Conservation (phyloP, 2,888 invertebrate species). For the Andrena praecox region DNA sequence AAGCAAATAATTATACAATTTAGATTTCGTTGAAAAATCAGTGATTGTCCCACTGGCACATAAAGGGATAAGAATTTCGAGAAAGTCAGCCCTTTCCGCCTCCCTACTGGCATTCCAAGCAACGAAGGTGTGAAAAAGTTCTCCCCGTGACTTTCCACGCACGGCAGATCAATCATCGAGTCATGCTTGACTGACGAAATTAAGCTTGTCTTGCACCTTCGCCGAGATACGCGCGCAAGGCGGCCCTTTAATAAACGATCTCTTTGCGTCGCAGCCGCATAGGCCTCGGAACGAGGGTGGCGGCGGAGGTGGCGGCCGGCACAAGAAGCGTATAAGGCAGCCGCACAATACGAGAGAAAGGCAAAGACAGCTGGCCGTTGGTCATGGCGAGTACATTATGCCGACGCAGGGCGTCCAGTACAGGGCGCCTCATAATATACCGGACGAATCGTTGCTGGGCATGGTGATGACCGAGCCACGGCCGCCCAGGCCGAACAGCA, state of each 20-base stretch:
- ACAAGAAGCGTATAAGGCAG: conserved; percentile 93
- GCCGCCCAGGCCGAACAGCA: conserved; percentile 94
- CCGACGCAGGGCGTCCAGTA: conserved; percentile 88
- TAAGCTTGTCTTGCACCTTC: conserved; percentile 71
- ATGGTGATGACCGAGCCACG: conserved; percentile 88
- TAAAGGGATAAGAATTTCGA: no score
- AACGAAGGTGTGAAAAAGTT: not conserved
- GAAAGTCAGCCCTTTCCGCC: no score
- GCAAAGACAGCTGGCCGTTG: conserved; percentile 93
- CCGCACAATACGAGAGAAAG: conserved; percentile 95
- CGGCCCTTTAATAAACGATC: conserved; percentile 39
- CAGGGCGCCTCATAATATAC: conserved; percentile 86
- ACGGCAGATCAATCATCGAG: conserved; percentile 59
- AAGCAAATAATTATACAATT: no score
- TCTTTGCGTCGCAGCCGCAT: conserved; percentile 85
- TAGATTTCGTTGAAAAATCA: no score
- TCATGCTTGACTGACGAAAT: conserved; percentile 64
- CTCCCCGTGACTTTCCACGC: not conserved
- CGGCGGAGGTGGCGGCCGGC: conserved; percentile 88
- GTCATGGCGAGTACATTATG: conserved; percentile 95
- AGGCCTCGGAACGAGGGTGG: conserved; percentile 87
- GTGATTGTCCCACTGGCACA: no score
- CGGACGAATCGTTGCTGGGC: conserved; percentile 85
- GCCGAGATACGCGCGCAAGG: not conserved
- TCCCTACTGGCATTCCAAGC: not conserved